phyloP scores from a whole-genome alignment of 2,888 invertebrate genomes.

The Nemotelus nigrinus region DNA sequence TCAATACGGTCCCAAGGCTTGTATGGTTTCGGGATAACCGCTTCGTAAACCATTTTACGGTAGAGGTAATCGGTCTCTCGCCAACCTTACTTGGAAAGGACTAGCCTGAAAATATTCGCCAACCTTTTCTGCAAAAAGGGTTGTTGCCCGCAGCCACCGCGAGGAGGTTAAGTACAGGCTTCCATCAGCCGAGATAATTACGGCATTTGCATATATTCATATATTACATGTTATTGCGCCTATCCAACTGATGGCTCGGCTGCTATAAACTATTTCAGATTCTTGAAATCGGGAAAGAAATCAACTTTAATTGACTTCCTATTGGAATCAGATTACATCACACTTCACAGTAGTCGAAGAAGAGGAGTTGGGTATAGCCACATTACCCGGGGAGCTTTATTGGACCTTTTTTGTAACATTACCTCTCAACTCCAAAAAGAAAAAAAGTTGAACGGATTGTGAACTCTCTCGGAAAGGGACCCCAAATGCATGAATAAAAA shows the following conservation, averaged over 20 bases:
- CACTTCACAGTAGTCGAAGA: constrained; percentile 67
- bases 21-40: too few relatives aligned
- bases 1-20: too few relatives aligned
- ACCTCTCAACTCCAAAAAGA: constrained; percentile 80
- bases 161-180: too few relatives aligned
- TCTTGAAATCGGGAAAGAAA: constrained; percentile 74
- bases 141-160: too few relatives aligned
- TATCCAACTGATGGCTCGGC: constrained; percentile 52
- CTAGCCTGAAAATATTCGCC: too few relatives aligned
- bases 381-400: constrained; percentile 82
- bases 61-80: too few relatives aligned
- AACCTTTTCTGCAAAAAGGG: too few relatives aligned
- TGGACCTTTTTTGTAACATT: constrained; percentile 85
- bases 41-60: too few relatives aligned
- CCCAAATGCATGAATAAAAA: background rate
- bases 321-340: constrained; percentile 73
- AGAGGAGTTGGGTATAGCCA: constrained; percentile 78
- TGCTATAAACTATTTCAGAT: constrained; percentile 77
- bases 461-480: constrained; percentile 50
- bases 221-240: too few relatives aligned
- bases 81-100: too few relatives aligned
- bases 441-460: constrained; percentile 73
- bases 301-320: constrained; percentile 77
- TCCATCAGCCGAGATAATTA: too few relatives aligned
- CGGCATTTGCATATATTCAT: too few relatives aligned